phyloP scores from a whole-genome alignment of 1,140 invertebrate genomes.

The Phocides pigmalion region DNA sequence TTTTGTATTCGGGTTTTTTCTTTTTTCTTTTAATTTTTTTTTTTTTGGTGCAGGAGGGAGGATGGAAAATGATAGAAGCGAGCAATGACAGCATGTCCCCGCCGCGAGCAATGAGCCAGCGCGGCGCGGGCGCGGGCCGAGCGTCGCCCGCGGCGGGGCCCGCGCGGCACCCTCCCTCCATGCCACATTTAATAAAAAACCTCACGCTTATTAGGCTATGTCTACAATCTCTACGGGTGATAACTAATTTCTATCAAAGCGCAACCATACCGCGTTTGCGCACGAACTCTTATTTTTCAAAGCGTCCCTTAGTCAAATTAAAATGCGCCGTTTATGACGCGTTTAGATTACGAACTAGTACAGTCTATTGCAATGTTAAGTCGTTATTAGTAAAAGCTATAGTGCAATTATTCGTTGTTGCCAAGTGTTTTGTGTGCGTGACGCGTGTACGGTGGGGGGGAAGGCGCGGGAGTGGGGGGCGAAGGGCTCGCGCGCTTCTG shows the following conservation, averaged over 20 bases:
- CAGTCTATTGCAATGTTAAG: slow-evolving; percentile 64
- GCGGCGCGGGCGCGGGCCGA: slow-evolving; percentile 59
- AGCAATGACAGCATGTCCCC: slow-evolving; percentile 79
- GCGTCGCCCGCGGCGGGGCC: slow-evolving; percentile 48
- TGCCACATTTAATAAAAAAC: slow-evolving; percentile 63
- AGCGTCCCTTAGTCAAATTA: slow-evolving; percentile 81
- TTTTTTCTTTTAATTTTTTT: too few relatives aligned
- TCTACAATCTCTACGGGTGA: slow-evolving; percentile 66
- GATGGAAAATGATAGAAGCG: slow-evolving; percentile 77
- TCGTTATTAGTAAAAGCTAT: slow-evolving; percentile 75
- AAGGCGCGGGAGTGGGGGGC: slow-evolving; percentile 34
- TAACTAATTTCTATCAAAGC: slow-evolving; percentile 57
- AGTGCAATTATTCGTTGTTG: slow-evolving; percentile 82
- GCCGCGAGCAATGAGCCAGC: slow-evolving; percentile 74
- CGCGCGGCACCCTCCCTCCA: slow-evolving; percentile 49
- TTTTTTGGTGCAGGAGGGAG: slow-evolving; percentile 71
- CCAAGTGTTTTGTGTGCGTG: slow-evolving; percentile 68
- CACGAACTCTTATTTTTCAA: slow-evolving; percentile 76
- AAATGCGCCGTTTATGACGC: slow-evolving; percentile 62
- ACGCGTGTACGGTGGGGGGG: slow-evolving; percentile 41
- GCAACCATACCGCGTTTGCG: slow-evolving; percentile 54
- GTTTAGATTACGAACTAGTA: slow-evolving; percentile 75
- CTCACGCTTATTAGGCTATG: slow-evolving; percentile 78
- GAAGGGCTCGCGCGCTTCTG: slow-evolving; percentile 46
- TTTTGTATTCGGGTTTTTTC: too few relatives aligned